These are phyloP conservation scores for Latheticus oryzae DNA, from an alignment of 2,888 invertebrate genomes.

Conservation along the genomic window DNA sequence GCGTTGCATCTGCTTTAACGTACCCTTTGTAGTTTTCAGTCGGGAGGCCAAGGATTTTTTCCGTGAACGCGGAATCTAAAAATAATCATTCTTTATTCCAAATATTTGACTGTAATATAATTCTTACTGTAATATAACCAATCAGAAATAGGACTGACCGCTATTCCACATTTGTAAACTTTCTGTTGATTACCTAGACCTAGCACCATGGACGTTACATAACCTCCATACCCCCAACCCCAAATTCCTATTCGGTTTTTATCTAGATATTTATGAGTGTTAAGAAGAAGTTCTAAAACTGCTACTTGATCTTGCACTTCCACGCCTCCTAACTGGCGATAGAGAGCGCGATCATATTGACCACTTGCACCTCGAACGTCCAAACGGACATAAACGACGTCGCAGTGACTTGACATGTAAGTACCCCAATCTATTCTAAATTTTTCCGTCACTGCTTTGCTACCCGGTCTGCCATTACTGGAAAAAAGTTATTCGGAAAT, in stretches of 20 bases:
- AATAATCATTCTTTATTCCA: conserved; percentile 28
- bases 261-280: conserved; percentile 86
- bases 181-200: conserved; percentile 79
- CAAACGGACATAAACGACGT: conserved; percentile 89
- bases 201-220: conserved; percentile 91
- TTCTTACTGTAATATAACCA: conserved; percentile 94
- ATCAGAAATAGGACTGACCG: conserved; percentile 94
- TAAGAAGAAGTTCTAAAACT: conserved; percentile 84
- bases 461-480: conserved; percentile 93
- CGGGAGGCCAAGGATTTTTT: conserved; percentile 90
- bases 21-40: conserved; percentile 90
- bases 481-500: conserved; percentile 40
- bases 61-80: conserved; percentile 95
- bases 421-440: conserved; percentile 92
- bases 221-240: conserved; percentile 98
- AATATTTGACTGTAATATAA: too few relatives aligned
- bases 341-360: conserved; percentile 84
- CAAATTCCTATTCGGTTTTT: conserved; percentile 90
- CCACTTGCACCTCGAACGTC: conserved; percentile 84
- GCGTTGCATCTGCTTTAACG: conserved; percentile 92
- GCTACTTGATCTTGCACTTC: conserved; percentile 94
- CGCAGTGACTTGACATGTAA: conserved; percentile 90
- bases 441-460: conserved; percentile 89
- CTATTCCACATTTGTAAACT: conserved; percentile 92
- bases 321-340: conserved; percentile 85